A percentile compares a stretch with the other conserved stretches of the same genome.
Evolutionary conservation across 1,140 invertebrate genomes (phyloP).

Genomic region (Stenopsyche tienmushanensis): DNA sequence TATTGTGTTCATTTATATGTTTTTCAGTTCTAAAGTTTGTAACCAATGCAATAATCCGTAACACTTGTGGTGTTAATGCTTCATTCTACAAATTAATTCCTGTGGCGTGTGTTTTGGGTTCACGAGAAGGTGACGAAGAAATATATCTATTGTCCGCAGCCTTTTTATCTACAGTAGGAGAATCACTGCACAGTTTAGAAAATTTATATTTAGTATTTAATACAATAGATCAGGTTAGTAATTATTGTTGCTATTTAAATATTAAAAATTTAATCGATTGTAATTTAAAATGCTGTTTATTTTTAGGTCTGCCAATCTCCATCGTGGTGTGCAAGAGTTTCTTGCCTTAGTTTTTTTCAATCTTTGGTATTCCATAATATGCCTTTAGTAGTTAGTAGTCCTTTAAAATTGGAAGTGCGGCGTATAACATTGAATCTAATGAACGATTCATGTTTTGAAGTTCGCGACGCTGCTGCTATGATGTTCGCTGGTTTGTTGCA

Average conservation of each 20-base stretch:
- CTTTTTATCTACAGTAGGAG: conserved; percentile 66
- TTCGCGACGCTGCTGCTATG: conserved; percentile 76
- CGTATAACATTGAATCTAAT: conserved; percentile 65
- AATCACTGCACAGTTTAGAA: conserved; percentile 51
- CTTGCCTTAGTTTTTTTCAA: conserved; percentile 75
- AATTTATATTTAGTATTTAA: conserved; percentile 44
- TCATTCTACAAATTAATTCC: conserved; percentile 66
- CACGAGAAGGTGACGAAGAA: conserved; percentile 79
- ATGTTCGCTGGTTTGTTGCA: conserved; percentile 86
- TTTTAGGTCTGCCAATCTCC: conserved; percentile 44
- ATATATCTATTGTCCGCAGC: conserved; percentile 66
- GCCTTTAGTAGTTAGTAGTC: conserved; percentile 65
- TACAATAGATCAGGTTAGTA: conserved; percentile 9
- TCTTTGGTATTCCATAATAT: conserved; percentile 84
- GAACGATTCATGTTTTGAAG: conserved; percentile 72
- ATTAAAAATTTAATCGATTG: background rate
- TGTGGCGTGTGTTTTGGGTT: conserved; percentile 72
- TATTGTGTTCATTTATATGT: background rate
- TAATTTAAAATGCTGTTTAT: background rate
- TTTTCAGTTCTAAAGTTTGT: conserved; percentile 43
- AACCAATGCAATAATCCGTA: too few relatives aligned
- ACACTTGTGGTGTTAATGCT: conserved; percentile 52
- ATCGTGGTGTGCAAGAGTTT: conserved; percentile 78
- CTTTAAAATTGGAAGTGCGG: conserved; percentile 59
- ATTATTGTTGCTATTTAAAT: background rate